Evolutionary conservation across 2,113 vertebrate genomes (phyloP).

Genomic region (Chloebia gouldiae): DNA sequence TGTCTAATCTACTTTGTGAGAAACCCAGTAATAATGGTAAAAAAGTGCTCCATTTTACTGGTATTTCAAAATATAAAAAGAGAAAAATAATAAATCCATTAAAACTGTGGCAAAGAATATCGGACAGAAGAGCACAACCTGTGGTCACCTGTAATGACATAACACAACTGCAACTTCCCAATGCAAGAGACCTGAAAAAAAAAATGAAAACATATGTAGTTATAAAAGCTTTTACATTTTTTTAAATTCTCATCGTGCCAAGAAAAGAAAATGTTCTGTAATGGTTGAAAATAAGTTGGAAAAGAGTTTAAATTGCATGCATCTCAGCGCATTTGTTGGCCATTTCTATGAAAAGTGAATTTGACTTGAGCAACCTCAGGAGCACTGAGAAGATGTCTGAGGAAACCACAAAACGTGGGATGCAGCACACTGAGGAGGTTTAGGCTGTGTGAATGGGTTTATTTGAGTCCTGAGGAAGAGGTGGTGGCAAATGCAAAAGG

Average conservation of each 20-base stretch:
- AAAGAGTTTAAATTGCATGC: background rate
- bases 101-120: background rate
- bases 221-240: background rate
- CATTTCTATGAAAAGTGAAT: background rate
- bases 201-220: rapidly evolving
- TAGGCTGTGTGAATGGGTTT: rapidly evolving
- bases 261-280: background rate
- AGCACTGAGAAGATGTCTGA: background rate
- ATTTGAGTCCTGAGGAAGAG: no score
- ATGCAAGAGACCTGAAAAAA: background rate
- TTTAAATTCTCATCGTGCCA: background rate
- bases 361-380: background rate
- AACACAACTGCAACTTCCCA: background rate
- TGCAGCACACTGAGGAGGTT: background rate
- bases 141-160: background rate
- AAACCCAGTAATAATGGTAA: background rate
- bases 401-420: rapidly evolving
- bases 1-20: background rate
- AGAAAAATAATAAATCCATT: background rate
- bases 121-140: background rate
- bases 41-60: background rate
- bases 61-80: background rate
- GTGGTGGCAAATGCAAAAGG: rapidly evolving
- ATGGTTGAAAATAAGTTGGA: background rate
- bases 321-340: background rate